Conservation (phyloP, 2,797 vertebrate genomes). For the Megaceryle alcyon region DNA sequence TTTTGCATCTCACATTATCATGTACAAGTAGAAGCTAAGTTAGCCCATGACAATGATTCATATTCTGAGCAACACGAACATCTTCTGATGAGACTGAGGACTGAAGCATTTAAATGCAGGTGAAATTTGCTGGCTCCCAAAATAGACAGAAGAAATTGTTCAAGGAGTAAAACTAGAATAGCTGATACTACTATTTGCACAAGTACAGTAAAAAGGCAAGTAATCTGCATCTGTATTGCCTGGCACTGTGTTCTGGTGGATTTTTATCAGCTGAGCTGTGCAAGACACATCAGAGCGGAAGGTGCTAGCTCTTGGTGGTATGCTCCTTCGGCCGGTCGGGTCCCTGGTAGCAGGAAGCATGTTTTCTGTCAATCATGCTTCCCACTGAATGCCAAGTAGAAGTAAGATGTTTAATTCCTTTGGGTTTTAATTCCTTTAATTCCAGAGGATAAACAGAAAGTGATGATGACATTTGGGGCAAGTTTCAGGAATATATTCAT, state of each 20-base stretch:
- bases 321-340: not conserved
- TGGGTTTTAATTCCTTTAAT: not conserved
- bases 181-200: not conserved
- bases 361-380: not conserved
- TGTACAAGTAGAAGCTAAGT: not conserved
- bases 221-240: not conserved
- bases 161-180: not conserved
- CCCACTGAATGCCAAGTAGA: not conserved
- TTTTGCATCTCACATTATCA: not conserved
- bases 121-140: constrained; percentile 16
- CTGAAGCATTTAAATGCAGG: constrained; percentile 1
- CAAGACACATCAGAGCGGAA: not conserved
- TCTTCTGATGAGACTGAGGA: not conserved
- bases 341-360: not conserved
- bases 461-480: not conserved
- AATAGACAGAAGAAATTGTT: not conserved
- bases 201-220: not conserved
- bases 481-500: not conserved
- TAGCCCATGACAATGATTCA: not conserved
- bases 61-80: constrained; percentile 6
- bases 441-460: not conserved
- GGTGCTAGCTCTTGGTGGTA: not conserved
- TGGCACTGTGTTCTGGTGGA: not conserved
- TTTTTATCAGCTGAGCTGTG: not conserved
- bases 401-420: not conserved